phyloP scores from a whole-genome alignment of 2,888 invertebrate species.

The Eulithis testata region DNA sequence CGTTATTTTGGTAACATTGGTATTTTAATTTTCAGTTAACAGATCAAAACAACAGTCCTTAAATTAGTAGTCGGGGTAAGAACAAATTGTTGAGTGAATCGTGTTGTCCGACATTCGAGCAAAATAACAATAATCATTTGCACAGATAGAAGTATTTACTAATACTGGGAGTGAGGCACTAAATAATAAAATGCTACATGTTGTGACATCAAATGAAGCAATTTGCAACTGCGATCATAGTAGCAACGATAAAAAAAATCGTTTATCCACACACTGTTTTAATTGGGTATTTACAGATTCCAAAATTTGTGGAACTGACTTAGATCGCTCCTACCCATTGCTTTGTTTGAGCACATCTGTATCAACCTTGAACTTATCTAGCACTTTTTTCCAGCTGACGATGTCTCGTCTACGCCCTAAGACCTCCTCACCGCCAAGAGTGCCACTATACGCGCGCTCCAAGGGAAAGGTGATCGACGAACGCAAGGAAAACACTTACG shows the following conservation, averaged over 20 bases:
- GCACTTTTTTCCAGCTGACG: constrained; percentile 62
- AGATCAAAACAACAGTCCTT: constrained; percentile 63
- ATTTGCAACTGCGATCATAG: neutral
- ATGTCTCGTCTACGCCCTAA: constrained; percentile 75
- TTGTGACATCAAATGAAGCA: neutral
- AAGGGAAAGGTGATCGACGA: constrained; percentile 74
- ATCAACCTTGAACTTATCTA: neutral
- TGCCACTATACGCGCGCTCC: constrained; percentile 69
- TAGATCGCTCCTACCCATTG: neutral
- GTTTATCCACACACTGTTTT: too few species aligned
- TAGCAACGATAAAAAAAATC: too few species aligned
- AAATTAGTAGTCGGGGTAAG: constrained; percentile 68
- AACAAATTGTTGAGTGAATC: constrained; percentile 58
- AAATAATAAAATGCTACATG: neutral
- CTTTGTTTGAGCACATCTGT: neutral
- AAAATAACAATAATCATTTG: constrained; percentile 55
- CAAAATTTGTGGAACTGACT: too few species aligned
- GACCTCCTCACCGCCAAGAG: constrained; percentile 65
- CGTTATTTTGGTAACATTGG: constrained; percentile 30
- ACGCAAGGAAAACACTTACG: constrained; percentile 78
- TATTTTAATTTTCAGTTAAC: constrained; percentile 79
- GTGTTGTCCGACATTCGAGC: constrained; percentile 56
- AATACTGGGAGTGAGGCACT: constrained; percentile 46
- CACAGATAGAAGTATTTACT: constrained; percentile 48
- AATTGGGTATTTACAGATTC: too few species aligned